Evolutionary conservation across 2,888 invertebrate species (phyloP).

Genomic region (Spodoptera littoralis): DNA sequence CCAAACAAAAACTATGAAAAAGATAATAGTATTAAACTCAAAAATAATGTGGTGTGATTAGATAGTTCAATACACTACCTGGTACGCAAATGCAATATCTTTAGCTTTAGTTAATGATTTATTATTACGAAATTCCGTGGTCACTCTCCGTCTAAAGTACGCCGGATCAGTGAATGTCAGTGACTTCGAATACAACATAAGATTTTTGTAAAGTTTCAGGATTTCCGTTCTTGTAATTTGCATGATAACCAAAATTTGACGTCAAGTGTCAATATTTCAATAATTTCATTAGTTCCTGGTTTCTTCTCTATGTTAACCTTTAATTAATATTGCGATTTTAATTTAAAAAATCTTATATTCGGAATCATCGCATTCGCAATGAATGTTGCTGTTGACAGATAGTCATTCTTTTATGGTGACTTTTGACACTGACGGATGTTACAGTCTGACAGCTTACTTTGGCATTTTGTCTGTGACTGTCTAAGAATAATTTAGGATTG

Average conservation of each 20-base stretch:
- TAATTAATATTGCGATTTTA: too few relatives aligned
- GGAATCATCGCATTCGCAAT: too few relatives aligned
- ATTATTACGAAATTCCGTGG: slow-evolving; percentile 92
- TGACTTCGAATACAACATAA: slow-evolving; percentile 93
- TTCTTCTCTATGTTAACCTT: too few relatives aligned
- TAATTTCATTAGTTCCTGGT: slow-evolving; percentile 6
- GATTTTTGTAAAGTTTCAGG: slow-evolving; percentile 93
- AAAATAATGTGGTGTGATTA: too few relatives aligned
- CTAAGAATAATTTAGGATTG: too few relatives aligned
- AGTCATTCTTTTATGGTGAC: too few relatives aligned
- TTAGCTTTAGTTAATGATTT: slow-evolving; percentile 81
- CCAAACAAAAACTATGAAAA: too few relatives aligned
- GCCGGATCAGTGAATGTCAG: slow-evolving; percentile 93
- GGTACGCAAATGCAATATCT: slow-evolving; percentile 77
- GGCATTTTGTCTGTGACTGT: too few relatives aligned
- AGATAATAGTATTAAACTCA: not conserved
- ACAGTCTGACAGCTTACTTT: too few relatives aligned
- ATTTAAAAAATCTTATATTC: too few relatives aligned
- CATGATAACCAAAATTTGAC: slow-evolving; percentile 48
- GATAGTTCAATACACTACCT: slow-evolving; percentile 63
- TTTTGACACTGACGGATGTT: too few relatives aligned
- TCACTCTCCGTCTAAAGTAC: slow-evolving; percentile 92
- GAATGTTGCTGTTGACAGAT: too few relatives aligned
- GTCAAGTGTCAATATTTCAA: not conserved
- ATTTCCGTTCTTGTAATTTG: slow-evolving; percentile 84